These are phyloP conservation scores for Micromesistius poutassou DNA, from an alignment of 2,797 vertebrate genomes.

Conservation along the genomic window DNA sequence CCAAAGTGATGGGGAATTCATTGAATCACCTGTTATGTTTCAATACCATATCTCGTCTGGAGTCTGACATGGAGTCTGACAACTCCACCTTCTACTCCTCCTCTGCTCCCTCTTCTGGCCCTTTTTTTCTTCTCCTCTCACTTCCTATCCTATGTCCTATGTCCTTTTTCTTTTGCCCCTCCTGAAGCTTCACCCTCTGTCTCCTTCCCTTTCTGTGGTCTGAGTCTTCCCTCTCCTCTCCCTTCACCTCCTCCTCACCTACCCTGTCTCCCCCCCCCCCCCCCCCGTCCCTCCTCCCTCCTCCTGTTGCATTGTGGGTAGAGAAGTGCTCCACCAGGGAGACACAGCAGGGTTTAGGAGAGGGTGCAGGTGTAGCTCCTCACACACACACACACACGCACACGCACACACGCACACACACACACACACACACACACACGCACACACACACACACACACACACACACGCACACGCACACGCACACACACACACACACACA, in stretches of 20 bases:
- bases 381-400: constrained; percentile 31
- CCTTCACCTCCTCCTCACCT: neutral
- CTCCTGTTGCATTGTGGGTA: constrained; percentile 43
- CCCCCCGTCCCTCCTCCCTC: neutral
- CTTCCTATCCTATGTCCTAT: constrained; percentile 20
- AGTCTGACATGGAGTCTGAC: no score
- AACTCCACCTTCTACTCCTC: neutral
- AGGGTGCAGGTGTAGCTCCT: constrained; percentile 59
- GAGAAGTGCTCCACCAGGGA: constrained; percentile 35
- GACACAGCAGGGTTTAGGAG: constrained; percentile 46
- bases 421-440: constrained; percentile 33
- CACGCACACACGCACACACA: constrained; percentile 34
- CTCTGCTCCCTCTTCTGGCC: neutral
- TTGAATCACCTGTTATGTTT: no score
- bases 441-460: constrained; percentile 27
- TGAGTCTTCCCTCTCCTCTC: neutral
- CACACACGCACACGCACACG: no score
- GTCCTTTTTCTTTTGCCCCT: no score
- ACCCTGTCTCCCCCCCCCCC: neutral
- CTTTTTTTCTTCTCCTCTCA: neutral
- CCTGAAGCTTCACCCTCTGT: neutral
- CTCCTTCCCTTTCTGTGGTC: neutral
- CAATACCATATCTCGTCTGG: no score
- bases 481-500: no score
- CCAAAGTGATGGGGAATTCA: neutral